Evolutionary conservation across 2,888 invertebrate species (phyloP).

Genomic region (Stenoptilia bipunctidactyla): DNA sequence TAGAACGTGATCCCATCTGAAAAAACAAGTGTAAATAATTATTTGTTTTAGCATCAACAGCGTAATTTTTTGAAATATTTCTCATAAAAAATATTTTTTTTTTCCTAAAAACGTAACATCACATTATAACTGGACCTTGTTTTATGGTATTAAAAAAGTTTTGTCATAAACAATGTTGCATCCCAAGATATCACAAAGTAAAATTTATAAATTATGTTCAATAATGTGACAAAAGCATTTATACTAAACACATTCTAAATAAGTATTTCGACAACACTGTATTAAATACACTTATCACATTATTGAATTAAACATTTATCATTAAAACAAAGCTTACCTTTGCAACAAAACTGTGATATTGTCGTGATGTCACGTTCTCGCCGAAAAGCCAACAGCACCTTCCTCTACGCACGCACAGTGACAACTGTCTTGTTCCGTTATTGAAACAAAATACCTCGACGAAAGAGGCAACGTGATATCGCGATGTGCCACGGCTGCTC

Average conservation of each 20-base stretch:
- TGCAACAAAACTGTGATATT: too few species aligned
- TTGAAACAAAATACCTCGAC: not conserved
- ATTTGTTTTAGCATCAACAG: not conserved
- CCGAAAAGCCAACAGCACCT: too few species aligned
- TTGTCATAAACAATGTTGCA: not conserved
- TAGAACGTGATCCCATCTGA: too few species aligned
- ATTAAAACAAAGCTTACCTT: not conserved
- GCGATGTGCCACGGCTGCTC: not conserved
- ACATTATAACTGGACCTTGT: not conserved
- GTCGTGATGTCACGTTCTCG: too few species aligned
- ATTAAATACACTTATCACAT: too few species aligned
- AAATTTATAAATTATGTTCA: not conserved
- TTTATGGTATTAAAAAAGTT: not conserved
- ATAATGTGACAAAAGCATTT: not conserved
- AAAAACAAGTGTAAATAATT: not conserved
- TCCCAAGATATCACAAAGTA: not conserved
- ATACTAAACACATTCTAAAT: not conserved
- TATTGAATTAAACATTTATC: too few species aligned
- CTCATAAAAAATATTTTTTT: not conserved
- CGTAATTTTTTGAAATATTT: not conserved
- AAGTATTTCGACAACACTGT: too few species aligned
- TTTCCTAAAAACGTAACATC: not conserved
- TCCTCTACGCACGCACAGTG: too few species aligned
- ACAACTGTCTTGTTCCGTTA: not conserved
- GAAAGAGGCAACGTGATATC: not conserved